A percentile compares a stretch with the other conserved stretches of the same genome.
These are phyloP conservation scores for Aradophagus sp. DNA, from an alignment of 1,140 invertebrate species.

Conservation along the genomic window DNA sequence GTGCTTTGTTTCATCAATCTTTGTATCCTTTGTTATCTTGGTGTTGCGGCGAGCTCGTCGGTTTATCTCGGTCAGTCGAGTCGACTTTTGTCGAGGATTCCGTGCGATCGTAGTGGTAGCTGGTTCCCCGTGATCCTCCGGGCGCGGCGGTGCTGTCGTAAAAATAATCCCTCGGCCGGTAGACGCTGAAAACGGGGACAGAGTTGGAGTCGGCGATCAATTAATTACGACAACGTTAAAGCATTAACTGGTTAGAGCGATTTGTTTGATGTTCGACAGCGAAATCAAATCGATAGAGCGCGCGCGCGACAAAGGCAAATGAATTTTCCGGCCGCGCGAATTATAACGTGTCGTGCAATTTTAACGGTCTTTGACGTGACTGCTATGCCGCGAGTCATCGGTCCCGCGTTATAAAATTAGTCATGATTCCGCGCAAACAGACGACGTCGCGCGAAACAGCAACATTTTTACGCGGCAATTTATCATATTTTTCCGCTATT, in stretches of 20 bases:
- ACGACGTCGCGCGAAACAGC: no score
- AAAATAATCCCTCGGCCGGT: constrained; percentile 72
- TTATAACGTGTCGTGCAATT: no score
- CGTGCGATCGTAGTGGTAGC: constrained; percentile 71
- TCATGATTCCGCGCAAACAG: no score
- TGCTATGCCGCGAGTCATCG: no score
- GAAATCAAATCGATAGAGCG: no score
- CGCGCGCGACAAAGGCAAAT: no score
- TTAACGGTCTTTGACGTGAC: no score
- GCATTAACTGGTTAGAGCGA: not conserved
- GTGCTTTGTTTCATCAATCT: constrained; percentile 58
- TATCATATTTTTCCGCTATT: no score
- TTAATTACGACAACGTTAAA: constrained; percentile 32
- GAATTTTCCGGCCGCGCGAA: no score
- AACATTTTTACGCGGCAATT: no score
- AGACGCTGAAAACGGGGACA: constrained; percentile 58
- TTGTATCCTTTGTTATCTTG: constrained; percentile 68
- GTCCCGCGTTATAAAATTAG: no score
- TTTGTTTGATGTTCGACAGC: not conserved
- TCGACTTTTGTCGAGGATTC: constrained; percentile 70
- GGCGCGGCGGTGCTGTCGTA: constrained; percentile 69
- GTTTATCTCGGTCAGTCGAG: constrained; percentile 64
- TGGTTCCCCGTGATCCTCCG: constrained; percentile 68
- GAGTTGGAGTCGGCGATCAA: no score
- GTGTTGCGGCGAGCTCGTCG: constrained; percentile 64